Base-by-base conservation (phyloP, 2,888 invertebrate genomes). In the Leptinotarsa juncta region DNA sequence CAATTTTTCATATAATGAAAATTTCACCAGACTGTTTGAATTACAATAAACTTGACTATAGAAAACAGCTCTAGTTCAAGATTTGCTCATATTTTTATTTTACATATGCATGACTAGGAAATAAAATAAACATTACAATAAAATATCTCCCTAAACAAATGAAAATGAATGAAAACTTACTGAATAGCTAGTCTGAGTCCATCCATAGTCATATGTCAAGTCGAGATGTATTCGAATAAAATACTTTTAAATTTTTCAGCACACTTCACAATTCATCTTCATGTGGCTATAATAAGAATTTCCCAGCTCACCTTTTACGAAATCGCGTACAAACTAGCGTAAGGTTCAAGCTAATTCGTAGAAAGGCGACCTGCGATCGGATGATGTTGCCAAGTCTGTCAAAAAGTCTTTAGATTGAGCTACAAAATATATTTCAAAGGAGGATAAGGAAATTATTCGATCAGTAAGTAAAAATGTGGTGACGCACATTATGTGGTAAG, bases 321-420 rank as follows among this genome's bases (percentile, higher is more conserved):
- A 62, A 62, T 62, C 62, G 62, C 62, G 62, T 32, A 62, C 62
- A n/a, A 62, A 62, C 62, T 62, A 62, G 62, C 62, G 16, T 62
- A 62, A 62, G 62, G 62, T 62, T 62, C 62, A 62, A 32, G 62
- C 62, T 62, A 42, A 62, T 62, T 62, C 62, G 62, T 62, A 42
- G 62, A 62, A 62, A 62, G 62, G 62, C 62, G 62, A 62, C 62
- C 62, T 62, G 32, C 62, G 12, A 62, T 15, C 32, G n/a, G 3
- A 18, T 26, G 42, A n/a, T 62, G 42, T 62, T 62, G 62, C 62
- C 62, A 62, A 62, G 10, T 62, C n/a, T n/a, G n/a, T 32, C n/a
- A n/a, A 26, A 62, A 62, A 62, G 16, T 62, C 12, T 26, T 57
- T 10, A 10, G 23, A 57, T 20, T 14, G 23, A 4, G 5, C 14